Percentiles rank a stretch among this genome's conserved stretches.
These are phyloP conservation scores for Lepisosteus oculatus DNA, from an alignment of 2,113 vertebrate genomes.

Conservation along the genomic window DNA sequence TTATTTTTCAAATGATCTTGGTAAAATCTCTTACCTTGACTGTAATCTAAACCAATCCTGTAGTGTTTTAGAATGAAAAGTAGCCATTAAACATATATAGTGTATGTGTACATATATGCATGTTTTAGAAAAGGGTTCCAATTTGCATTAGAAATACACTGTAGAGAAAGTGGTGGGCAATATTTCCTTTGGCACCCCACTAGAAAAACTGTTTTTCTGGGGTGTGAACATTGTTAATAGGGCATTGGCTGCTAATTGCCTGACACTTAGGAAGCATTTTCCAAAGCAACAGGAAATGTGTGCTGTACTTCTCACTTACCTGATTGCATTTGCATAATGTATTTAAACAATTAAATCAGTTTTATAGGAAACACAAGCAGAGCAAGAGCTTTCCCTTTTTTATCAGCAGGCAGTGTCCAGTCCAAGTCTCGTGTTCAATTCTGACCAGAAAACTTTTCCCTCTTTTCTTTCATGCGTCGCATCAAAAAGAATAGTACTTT, in stretches of 20 bases:
- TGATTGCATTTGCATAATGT: not conserved
- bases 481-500: not conserved
- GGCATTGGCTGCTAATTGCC: slow-evolving; percentile 17
- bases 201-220: not conserved
- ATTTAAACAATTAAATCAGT: not conserved
- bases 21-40: not conserved
- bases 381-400: not conserved
- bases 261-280: slow-evolving; percentile 23
- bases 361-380: not conserved
- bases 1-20: not conserved
- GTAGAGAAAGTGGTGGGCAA: not conserved
- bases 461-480: not conserved
- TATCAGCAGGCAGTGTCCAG: not conserved
- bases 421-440: not conserved
- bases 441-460: not conserved
- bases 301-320: slow-evolving; percentile 2
- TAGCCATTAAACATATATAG: slow-evolving; percentile 1
- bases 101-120: not conserved
- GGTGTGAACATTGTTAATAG: slow-evolving; percentile 12
- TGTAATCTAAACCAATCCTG: not conserved
- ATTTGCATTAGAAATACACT: not conserved
- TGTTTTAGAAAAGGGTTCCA: not conserved
- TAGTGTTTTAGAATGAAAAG: slow-evolving; percentile 13
- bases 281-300: slow-evolving; percentile 8
- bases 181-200: not conserved